phyloP scores from a whole-genome alignment of 2,888 invertebrate species.

The Dynastes hyllus region DNA sequence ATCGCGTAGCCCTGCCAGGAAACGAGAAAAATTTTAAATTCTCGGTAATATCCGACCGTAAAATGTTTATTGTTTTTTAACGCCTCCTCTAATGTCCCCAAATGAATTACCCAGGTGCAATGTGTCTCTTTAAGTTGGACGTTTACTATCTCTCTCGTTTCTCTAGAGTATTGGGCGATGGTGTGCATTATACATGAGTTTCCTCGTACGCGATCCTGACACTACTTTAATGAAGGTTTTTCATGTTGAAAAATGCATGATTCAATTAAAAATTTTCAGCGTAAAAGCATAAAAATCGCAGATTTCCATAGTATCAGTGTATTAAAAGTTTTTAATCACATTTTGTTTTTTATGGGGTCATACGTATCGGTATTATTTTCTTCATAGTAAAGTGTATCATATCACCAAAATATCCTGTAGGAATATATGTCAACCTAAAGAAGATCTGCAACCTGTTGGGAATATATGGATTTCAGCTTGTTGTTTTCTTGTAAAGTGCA shows the following conservation, averaged over 20 bases:
- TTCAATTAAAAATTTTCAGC: conserved; percentile 52
- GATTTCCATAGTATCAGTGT: not conserved
- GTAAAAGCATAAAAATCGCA: not conserved
- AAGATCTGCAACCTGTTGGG: no score
- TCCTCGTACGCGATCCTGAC: conserved; percentile 18
- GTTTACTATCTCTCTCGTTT: conserved; percentile 12
- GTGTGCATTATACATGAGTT: conserved; percentile 63
- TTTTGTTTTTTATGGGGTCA: conserved; percentile 3
- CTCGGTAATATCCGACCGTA: conserved; percentile 58
- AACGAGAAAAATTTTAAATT: conserved; percentile 30
- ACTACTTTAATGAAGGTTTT: conserved; percentile 60
- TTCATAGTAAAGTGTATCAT: no score
- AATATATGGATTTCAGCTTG: no score
- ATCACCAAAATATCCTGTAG: no score
- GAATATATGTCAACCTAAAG: no score
- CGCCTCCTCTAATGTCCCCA: conserved; percentile 66
- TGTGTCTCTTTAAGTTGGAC: conserved; percentile 63
- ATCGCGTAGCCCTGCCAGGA: not conserved
- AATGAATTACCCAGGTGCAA: conserved; percentile 68
- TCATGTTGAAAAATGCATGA: conserved; percentile 58
- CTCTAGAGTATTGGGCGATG: conserved; percentile 56
- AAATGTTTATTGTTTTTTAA: conserved; percentile 69
- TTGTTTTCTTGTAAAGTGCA: no score
- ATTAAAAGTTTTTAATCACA: conserved; percentile 43
- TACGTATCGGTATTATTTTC: not conserved